Conservation (phyloP, 2,888 invertebrate species). For the Nycteola revayana region DNA sequence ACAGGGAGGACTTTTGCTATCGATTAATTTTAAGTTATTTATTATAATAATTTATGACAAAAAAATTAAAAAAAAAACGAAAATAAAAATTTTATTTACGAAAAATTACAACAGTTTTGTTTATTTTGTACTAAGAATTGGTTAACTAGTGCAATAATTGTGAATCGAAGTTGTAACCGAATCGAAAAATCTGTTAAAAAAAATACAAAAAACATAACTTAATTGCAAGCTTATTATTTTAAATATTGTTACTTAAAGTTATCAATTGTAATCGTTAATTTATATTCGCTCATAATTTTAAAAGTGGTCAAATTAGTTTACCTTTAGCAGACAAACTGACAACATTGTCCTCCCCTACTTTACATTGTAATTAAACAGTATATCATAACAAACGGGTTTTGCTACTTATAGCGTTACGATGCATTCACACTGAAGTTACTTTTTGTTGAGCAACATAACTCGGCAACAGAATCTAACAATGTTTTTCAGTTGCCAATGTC, state of each 20-base stretch:
- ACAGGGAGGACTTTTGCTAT: conserved; percentile 22
- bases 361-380: conserved; percentile 28
- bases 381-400: conserved; percentile 50
- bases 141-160: background rate
- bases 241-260: no score
- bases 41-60: conserved; percentile 9
- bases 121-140: conserved; percentile 4
- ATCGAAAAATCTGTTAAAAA: no score
- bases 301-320: background rate
- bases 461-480: no score
- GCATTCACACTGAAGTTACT: no score
- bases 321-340: conserved; percentile 7
- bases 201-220: no score
- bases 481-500: no score
- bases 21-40: conserved; percentile 22
- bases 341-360: conserved; percentile 31
- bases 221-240: no score
- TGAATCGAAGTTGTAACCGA: no score
- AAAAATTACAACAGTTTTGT: no score
- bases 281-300: no score
- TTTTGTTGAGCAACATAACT: no score
- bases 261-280: no score
- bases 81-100: background rate
- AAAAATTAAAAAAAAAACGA: conserved; percentile 3
- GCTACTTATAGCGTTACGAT: conserved; percentile 48